Base-by-base conservation (phyloP, 1,140 invertebrate species). In the Aricia agestis region DNA sequence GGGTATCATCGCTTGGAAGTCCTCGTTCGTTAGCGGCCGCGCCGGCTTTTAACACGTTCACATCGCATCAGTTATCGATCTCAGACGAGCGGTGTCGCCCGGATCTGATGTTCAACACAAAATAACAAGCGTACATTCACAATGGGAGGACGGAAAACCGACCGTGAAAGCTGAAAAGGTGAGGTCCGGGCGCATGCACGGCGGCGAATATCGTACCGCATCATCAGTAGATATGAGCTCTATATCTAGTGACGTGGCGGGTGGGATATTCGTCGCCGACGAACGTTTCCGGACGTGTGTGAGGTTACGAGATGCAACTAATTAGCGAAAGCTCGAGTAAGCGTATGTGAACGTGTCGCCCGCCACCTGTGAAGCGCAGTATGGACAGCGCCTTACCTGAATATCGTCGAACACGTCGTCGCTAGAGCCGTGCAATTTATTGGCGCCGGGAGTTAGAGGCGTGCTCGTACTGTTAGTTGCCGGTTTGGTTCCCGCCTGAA, bases 1-100 rank as follows among this genome's bases (percentile, higher is more conserved):
- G 79, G 97, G 97, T 82, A 98, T 97, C 96, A 98, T 96, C 89
- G 96, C 96, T 94, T 97, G 96, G 94, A 97, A 97, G 92, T 97
- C 96, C 93, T 97, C 96, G 93, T 95, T 97, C 91, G 96, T 97
- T 92, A 97, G 95, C 82, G 96, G 96, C 91, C 95, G 95, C 88
- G 95, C 93, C 89, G 95, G 94, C 92, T 94, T 73, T 85, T 82
- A 85, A 87, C 86, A 90, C 87, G 86, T 83, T 88, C 89, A 88
- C 84, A 88, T 89, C 81, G 78, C 70, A 82, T 81, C 81, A 82
- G 69, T 77, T 67, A 65, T 58, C n/a, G n/a, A 25, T 63, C 4
- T 17, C 59, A 6, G 13, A 69, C 42, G 13, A 25, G 18, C 59
- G 18, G 19, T 6, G 18, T 63, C 58, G 59, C 11, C 59, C 19